Evolutionary conservation across 2,888 invertebrate genomes (phyloP).

Genomic region (Eupithecia vulgata): DNA sequence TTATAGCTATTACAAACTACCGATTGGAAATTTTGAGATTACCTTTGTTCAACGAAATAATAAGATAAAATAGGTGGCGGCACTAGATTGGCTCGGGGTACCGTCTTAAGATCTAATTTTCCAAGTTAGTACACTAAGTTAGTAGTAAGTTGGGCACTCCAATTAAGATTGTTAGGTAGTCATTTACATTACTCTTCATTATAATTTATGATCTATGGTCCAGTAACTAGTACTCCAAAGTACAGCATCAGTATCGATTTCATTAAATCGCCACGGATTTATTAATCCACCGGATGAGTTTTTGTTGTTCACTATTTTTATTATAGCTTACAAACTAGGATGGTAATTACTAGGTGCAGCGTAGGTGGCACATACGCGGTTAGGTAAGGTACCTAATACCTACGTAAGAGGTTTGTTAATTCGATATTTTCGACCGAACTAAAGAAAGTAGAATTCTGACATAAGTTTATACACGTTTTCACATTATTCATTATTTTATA

Average conservation of each 20-base stretch:
- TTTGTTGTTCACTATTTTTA: slow-evolving; percentile 63
- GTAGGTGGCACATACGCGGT: slow-evolving; percentile 29
- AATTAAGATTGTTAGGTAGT: too few relatives aligned
- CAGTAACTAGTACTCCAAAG: slow-evolving; percentile 18
- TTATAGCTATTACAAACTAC: too few relatives aligned
- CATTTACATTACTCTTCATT: too few relatives aligned
- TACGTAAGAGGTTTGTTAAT: neutral
- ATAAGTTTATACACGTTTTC: too few relatives aligned
- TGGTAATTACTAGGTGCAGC: slow-evolving; percentile 65
- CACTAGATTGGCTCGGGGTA: too few relatives aligned
- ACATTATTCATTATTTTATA: too few relatives aligned
- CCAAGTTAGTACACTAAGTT: too few relatives aligned
- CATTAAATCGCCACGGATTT: slow-evolving; percentile 73
- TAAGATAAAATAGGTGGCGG: too few relatives aligned
- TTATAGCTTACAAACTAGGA: slow-evolving; percentile 64
- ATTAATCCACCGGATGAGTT: slow-evolving; percentile 72
- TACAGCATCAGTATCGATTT: slow-evolving; percentile 75
- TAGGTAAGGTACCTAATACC: neutral
- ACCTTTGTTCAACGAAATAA: too few relatives aligned
- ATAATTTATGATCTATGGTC: neutral
- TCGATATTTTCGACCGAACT: neutral
- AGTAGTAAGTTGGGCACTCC: too few relatives aligned
- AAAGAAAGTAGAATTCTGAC: neutral
- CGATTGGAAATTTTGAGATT: too few relatives aligned
- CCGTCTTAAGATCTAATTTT: too few relatives aligned